Evolutionary conservation across 64 coral and sea anemone genomes (phyloP), one percentile per base, ranked within the genome.

Genomic region (Stylophora pistillata): DNA sequence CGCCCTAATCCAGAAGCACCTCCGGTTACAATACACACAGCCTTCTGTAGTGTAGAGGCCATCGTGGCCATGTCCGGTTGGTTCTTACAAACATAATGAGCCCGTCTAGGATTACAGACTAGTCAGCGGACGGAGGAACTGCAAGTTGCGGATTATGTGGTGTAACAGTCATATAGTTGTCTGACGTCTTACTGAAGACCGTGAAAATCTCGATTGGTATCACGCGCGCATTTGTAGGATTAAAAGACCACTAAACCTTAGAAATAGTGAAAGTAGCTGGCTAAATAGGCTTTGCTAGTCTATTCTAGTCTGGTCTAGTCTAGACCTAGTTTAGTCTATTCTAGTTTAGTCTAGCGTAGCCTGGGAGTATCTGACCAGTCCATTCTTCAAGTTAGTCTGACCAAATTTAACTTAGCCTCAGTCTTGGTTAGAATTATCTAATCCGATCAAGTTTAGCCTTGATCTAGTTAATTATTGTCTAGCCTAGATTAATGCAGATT

Each of bases 1-100:
- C 78, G 74, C 13, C 97, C 97, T 33, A 99, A 90, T 4, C 97
- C 97, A 20, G 97, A 99, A 74, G 93, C 93, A 27, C 90, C 97
- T 17, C 97, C 97, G 13, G 97, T 99, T 33, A 99, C 93, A 56
- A 95, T 41, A 75, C 93, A 89, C 17, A 87, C 56, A 0, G 95
- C 73, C 58, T 71, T 59, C 29, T 92, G 93, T 58, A 95, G 61
- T 30, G 52, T 77, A 30, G 93, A 69, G 60, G 97, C 97, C 97
- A 53, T 77, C 47, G 93, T 69, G 60, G 97, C 97, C 97, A 99
- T 99, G 56, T n/a, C n/a, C n/a, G n/a, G n/a, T 93, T 92, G 73
- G 23, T 71, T 89, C 30, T 68, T 25, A 69, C 16, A 68, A 60
- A 30, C 69, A 31, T 64, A 82, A 65, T 21, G 78, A 47, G 58